Base-by-base conservation (phyloP, 2,888 invertebrate species). In the Hydrotaea cyrtoneurina region DNA sequence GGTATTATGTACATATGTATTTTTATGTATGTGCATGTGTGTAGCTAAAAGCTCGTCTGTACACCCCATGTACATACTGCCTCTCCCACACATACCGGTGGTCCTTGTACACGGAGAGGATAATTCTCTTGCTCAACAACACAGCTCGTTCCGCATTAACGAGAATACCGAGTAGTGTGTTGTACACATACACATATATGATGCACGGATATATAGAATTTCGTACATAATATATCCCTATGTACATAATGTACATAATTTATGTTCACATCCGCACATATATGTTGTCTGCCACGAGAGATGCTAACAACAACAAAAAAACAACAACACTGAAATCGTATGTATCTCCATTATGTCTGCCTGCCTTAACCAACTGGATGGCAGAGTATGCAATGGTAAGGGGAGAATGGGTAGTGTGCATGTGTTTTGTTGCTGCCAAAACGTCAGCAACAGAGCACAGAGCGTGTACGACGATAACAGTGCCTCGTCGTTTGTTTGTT, bases 301-400 rank as follows among this genome's bases (percentile, higher is more conserved):
- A 39, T 8, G 39, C 7, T 31, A 31, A 31, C 2, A 31, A 31
- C 2, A 31, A 31, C 31, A n/a, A n/a, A 36, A 36, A 36, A 57
- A 77, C 64, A 81, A 73, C 15, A 73, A 66, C 43, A 39, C 15
- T 23, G 55, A 64, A 64, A 31, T 21, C 50, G 17, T 50, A 36
- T 31, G 46, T 79, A 83, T 79, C 79, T 73, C 83, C 83, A 83
- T 83, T 83, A 83, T 79, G 83, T 83, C 83, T 83, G 83, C 78
- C 82, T 83, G 82, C 78, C 76, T 79, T 79, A 43, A 50, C 46
- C 21, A 78, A 10, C 1, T 50, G 50, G n/a, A 43, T 3, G 15
- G n/a, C 4, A 4, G 50, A 55, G 17, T 19, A 36, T 31, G 36
- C 13, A 7, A n/a, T 26, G 23, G 36, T 4, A 7, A n/a, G 19